Evolutionary conservation across 2,797 vertebrate species (phyloP).

Genomic region (Helicolenus hilgendorfi): DNA sequence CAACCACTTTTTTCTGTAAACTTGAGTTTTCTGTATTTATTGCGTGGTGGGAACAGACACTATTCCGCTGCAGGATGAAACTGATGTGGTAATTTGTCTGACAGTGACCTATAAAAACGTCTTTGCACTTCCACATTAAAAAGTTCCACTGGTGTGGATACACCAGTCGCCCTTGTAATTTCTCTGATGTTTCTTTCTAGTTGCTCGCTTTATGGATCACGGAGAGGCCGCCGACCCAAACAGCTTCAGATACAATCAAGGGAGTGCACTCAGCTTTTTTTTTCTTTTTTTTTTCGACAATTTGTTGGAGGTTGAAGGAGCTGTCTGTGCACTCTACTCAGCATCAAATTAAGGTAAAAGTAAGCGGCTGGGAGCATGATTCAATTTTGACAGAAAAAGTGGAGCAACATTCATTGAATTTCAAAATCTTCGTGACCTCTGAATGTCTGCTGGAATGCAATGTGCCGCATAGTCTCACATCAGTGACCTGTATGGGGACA

Average conservation of each 20-base stretch:
- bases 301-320: slow-evolving; percentile 50
- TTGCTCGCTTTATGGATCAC: slow-evolving; percentile 44
- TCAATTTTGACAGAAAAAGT: slow-evolving; percentile 57
- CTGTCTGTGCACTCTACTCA: slow-evolving; percentile 58
- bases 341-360: slow-evolving; percentile 76
- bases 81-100: slow-evolving; percentile 20
- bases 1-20: not conserved
- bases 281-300: not conserved
- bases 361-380: slow-evolving; percentile 38
- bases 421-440: slow-evolving; percentile 39
- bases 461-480: slow-evolving; percentile 12
- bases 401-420: slow-evolving; percentile 35
- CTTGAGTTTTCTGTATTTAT: not conserved
- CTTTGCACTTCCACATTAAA: not conserved
- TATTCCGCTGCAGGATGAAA: not conserved
- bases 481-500: slow-evolving; percentile 6
- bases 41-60: not conserved
- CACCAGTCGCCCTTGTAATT: slow-evolving; percentile 38
- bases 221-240: slow-evolving; percentile 9
- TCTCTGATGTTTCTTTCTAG: slow-evolving; percentile 44
- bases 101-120: slow-evolving; percentile 40
- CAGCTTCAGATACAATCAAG: slow-evolving; percentile 65
- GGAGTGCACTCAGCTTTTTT: slow-evolving; percentile 52
- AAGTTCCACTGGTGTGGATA: not conserved
- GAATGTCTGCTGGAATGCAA: slow-evolving; percentile 2